A percentile compares a stretch with the other conserved stretches of the same genome.
phyloP scores from a whole-genome alignment of 2,888 invertebrate species.

The Drosophila borealis region DNA sequence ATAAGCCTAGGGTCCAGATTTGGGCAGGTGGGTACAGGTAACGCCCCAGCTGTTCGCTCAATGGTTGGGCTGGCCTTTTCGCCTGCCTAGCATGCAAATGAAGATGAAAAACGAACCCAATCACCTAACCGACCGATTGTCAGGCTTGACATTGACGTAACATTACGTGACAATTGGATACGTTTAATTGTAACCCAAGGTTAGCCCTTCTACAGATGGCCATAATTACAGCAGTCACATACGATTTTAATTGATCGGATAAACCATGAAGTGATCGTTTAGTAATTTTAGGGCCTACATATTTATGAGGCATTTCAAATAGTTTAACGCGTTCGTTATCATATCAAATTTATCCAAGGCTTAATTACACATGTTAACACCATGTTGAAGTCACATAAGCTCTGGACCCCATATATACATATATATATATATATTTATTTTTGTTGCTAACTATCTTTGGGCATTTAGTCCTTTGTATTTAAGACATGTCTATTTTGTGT shows the following conservation, averaged over 20 bases:
- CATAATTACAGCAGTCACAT: slow-evolving; percentile 44
- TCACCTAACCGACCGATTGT: neutral
- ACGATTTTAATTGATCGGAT: slow-evolving; percentile 46
- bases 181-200: slow-evolving; percentile 48
- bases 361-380: neutral
- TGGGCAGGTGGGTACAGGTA: slow-evolving; percentile 30
- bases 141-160: slow-evolving; percentile 65
- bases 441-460: no score
- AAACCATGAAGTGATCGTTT: slow-evolving; percentile 42
- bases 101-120: slow-evolving; percentile 46
- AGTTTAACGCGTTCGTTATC: slow-evolving; percentile 6
- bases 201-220: slow-evolving; percentile 57
- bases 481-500: no score
- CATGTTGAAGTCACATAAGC: neutral
- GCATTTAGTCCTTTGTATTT: no score
- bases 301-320: slow-evolving; percentile 15
- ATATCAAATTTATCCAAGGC: neutral
- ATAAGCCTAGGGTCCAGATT: slow-evolving; percentile 22
- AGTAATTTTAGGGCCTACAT: slow-evolving; percentile 28
- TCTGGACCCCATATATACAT: no score
- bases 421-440: no score
- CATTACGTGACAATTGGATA: slow-evolving; percentile 58
- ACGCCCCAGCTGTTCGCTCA: slow-evolving; percentile 19
- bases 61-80: slow-evolving; percentile 20
- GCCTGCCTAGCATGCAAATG: slow-evolving; percentile 67